Percentiles rank a stretch among this genome's conserved stretches.
phyloP scores from a whole-genome alignment of 2,113 vertebrate genomes.

The Labeo catla region DNA sequence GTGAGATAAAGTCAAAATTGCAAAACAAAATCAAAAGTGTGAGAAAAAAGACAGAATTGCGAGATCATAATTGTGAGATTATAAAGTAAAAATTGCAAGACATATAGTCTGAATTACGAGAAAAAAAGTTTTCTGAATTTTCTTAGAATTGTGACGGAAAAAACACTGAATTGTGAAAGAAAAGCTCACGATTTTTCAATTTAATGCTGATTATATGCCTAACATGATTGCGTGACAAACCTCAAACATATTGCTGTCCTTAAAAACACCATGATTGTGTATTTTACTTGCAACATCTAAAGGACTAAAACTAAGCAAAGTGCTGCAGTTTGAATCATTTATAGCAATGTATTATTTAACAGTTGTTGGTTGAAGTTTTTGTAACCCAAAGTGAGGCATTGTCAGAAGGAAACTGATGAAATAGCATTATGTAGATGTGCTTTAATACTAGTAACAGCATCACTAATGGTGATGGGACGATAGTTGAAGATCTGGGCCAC shows the following conservation, averaged over 20 bases:
- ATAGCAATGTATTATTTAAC: constrained; percentile 21
- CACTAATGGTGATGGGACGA: background rate
- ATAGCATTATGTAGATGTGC: background rate
- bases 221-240: background rate
- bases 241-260: background rate
- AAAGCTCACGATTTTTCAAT: too few relatives aligned
- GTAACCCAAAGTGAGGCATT: background rate
- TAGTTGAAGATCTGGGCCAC: constrained; percentile 6
- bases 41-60: too few relatives aligned
- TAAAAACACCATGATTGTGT: background rate
- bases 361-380: background rate
- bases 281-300: constrained; percentile 1
- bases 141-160: too few relatives aligned
- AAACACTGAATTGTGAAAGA: too few relatives aligned
- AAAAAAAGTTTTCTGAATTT: too few relatives aligned
- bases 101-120: too few relatives aligned
- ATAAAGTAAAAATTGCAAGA: too few relatives aligned
- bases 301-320: constrained; percentile 24
- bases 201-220: too few relatives aligned
- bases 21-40: too few relatives aligned
- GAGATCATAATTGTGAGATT: too few relatives aligned
- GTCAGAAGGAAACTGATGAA: background rate
- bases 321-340: constrained; percentile 10
- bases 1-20: too few relatives aligned
- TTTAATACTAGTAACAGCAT: background rate